Conservation (phyloP, 2,113 vertebrate genomes). For the Dasyurus viverrinus region DNA sequence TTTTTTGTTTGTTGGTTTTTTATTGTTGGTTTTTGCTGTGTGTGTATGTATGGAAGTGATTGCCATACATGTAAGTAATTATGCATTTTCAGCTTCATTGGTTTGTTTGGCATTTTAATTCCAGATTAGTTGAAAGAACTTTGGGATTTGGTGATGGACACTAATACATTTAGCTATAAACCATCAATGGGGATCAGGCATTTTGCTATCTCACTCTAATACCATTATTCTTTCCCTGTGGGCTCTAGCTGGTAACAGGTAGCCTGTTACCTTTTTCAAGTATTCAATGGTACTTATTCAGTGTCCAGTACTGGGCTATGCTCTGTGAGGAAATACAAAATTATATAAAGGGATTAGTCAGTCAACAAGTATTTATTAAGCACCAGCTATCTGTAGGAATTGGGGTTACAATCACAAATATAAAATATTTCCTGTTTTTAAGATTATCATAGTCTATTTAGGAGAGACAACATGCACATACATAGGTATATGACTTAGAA, state of each 20-base stretch:
- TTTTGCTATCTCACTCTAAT: background rate
- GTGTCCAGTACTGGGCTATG: background rate
- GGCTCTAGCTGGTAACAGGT: background rate
- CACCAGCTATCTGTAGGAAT: background rate
- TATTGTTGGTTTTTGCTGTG: too few species aligned
- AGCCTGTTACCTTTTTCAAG: background rate
- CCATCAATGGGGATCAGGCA: background rate
- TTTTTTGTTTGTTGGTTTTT: background rate
- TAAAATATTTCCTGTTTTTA: background rate
- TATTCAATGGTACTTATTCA: background rate
- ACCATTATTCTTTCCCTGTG: background rate
- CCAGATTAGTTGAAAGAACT: background rate
- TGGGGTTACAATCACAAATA: background rate
- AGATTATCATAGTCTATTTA: background rate
- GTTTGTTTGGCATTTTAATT: slow-evolving; percentile 51
- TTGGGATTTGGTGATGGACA: background rate
- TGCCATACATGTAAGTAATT: background rate
- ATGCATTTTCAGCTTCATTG: background rate
- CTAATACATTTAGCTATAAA: background rate
- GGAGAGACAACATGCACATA: background rate
- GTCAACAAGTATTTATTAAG: background rate
- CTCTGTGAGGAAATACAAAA: background rate
- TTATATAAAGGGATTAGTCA: background rate
- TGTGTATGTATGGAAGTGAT: background rate
- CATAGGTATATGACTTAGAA: background rate